Percentiles rank a stretch among this genome's conserved stretches.
These are phyloP conservation scores for Geotrupes spiniger DNA, from an alignment of 2,888 invertebrate species.

Conservation along the genomic window DNA sequence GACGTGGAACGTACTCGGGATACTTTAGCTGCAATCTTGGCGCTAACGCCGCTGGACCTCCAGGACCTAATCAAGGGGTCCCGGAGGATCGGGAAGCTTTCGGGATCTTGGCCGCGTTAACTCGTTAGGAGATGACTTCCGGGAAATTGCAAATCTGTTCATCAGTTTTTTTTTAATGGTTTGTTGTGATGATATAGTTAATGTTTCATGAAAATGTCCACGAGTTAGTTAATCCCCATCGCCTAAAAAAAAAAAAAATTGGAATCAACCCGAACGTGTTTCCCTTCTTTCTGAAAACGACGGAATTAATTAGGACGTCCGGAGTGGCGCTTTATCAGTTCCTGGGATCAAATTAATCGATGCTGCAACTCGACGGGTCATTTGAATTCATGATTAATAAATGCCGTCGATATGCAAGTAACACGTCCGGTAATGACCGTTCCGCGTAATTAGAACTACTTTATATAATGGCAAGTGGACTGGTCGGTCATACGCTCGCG, in stretches of 20 bases:
- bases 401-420: constrained; percentile 21
- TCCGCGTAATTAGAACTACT: constrained; percentile 41
- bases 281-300: too few relatives aligned
- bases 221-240: too few relatives aligned
- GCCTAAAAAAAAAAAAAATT: too few relatives aligned
- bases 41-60: constrained; percentile 22
- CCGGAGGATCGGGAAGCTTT: constrained; percentile 24
- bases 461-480: constrained; percentile 37
- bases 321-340: constrained; percentile 7
- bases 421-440: constrained; percentile 34
- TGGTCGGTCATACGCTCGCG: constrained; percentile 23
- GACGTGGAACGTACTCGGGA: constrained; percentile 15
- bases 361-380: constrained; percentile 13
- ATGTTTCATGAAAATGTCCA: too few relatives aligned
- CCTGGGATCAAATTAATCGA: constrained; percentile 14
- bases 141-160: neutral
- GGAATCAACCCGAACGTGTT: too few relatives aligned
- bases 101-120: constrained; percentile 21
- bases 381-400: constrained; percentile 25
- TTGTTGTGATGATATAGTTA: too few relatives aligned
- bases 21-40: constrained; percentile 18
- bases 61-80: constrained; percentile 33
- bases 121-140: constrained; percentile 26
- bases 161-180: too few relatives aligned
- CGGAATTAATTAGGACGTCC: constrained; percentile 1